Evolutionary conservation across 2,888 invertebrate species (phyloP).

Genomic region (Drosophila pullipes): DNA sequence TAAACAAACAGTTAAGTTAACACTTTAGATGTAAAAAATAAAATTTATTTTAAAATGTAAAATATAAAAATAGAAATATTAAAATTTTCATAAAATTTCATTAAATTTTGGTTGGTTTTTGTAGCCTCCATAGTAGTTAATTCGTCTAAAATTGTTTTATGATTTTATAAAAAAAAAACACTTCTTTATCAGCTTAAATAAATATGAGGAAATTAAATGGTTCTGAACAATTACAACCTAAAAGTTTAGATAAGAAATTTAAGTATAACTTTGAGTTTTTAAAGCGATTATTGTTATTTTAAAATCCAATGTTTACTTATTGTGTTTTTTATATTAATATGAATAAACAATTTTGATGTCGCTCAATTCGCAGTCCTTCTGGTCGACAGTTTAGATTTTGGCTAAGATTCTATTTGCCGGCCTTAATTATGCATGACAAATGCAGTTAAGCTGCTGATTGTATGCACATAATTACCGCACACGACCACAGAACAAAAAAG

Average conservation of each 20-base stretch:
- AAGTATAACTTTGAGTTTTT: neutral
- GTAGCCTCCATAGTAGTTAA: too few relatives aligned
- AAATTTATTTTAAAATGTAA: neutral
- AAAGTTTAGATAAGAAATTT: neutral
- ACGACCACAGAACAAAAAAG: slow-evolving; percentile 21
- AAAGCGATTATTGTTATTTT: too few relatives aligned
- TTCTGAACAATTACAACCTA: neutral
- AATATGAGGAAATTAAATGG: too few relatives aligned
- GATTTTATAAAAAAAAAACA: neutral
- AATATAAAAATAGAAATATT: neutral
- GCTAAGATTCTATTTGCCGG: slow-evolving; percentile 50
- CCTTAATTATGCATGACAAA: slow-evolving; percentile 78
- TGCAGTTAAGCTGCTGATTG: slow-evolving; percentile 69
- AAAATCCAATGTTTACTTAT: neutral
- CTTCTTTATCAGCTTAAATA: neutral
- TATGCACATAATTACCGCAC: slow-evolving; percentile 75
- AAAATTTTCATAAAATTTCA: neutral
- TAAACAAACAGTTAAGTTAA: neutral
- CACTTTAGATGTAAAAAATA: neutral
- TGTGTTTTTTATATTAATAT: neutral
- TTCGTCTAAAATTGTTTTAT: neutral
- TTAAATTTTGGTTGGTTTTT: neutral
- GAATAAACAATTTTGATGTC: slow-evolving; percentile 16
- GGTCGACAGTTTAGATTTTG: slow-evolving; percentile 50
- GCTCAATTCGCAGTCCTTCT: slow-evolving; percentile 31